Percentiles rank a stretch among this genome's conserved stretches.
phyloP scores from a whole-genome alignment of 2,888 invertebrate species.

The Ditula angustiorana region DNA sequence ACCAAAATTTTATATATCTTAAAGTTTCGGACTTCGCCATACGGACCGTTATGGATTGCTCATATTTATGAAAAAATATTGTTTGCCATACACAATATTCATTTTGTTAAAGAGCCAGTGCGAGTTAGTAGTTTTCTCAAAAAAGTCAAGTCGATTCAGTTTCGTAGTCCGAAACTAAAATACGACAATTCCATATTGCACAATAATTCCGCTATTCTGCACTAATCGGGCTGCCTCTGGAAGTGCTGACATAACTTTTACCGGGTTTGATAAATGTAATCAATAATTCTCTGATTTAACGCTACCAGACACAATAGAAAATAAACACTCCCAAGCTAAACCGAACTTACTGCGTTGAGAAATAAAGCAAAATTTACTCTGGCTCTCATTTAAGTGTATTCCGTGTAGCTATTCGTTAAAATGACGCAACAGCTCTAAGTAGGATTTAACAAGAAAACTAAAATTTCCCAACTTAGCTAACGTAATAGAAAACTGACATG shows the following conservation, averaged over 20 bases:
- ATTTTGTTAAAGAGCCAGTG: too few species aligned
- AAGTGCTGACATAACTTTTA: slow-evolving; percentile 16
- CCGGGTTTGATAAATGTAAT: slow-evolving; percentile 4
- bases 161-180: not conserved
- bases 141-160: too few species aligned
- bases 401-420: not conserved
- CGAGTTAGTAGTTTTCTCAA: too few species aligned
- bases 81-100: too few species aligned
- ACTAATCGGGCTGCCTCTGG: not conserved
- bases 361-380: not conserved
- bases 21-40: too few species aligned
- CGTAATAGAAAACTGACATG: slow-evolving; percentile 2
- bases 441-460: not conserved
- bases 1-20: too few species aligned
- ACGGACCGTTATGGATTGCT: too few species aligned
- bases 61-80: too few species aligned
- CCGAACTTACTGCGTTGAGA: not conserved
- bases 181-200: not conserved
- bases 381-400: not conserved
- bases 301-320: not conserved
- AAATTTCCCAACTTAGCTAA: not conserved
- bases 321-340: not conserved
- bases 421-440: not conserved
- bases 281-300: slow-evolving; percentile 12
- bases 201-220: not conserved